Conservation (phyloP, 2,797 vertebrate genomes). For the Chloroceryle inda region DNA sequence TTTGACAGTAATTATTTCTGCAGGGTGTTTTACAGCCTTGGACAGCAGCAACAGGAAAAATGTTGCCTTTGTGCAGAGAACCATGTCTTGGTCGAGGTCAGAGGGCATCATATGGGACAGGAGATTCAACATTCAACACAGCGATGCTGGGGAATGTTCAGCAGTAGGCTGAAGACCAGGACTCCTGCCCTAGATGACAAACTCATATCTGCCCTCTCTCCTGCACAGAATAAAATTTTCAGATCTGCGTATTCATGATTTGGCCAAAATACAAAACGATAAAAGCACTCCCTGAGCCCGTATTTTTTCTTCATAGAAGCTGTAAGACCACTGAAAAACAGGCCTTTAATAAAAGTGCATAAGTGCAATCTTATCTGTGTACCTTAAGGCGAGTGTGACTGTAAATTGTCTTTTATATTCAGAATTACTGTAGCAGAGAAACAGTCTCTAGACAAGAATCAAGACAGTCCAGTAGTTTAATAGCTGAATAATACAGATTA, state of each 20-base stretch:
- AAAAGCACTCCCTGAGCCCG: neutral
- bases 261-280: neutral
- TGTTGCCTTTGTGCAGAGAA: neutral
- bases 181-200: neutral
- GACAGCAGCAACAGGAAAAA: neutral
- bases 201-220: neutral
- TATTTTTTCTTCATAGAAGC: neutral
- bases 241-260: neutral
- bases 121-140: neutral
- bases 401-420: conserved; percentile 51
- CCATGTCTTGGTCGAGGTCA: neutral
- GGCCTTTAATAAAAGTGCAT: neutral
- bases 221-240: neutral
- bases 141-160: neutral
- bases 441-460: conserved; percentile 27
- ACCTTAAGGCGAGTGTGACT: neutral
- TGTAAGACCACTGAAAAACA: neutral
- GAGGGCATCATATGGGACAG: neutral
- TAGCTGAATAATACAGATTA: conserved; percentile 49
- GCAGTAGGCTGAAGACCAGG: neutral
- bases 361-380: conserved; percentile 25
- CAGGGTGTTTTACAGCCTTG: neutral
- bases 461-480: conserved; percentile 19
- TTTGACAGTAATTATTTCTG: conserved; percentile 3
- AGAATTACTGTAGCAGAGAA: conserved; percentile 34